A percentile compares a stretch with the other conserved stretches of the same genome.
Conservation (phyloP, 2,888 invertebrate species). For the Hedya salicella region DNA sequence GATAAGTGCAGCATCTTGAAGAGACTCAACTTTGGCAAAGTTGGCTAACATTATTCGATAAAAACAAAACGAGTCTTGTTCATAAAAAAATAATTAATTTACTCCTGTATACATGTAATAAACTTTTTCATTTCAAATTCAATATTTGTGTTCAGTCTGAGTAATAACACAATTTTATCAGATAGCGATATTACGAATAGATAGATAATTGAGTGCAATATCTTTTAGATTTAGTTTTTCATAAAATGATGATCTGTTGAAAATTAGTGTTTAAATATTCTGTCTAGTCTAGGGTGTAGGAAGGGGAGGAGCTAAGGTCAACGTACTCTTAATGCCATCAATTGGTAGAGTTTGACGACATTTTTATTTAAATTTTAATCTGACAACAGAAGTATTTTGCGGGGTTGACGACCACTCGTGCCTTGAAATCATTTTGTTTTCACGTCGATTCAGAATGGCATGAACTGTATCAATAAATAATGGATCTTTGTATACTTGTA, state of each 20-base stretch:
- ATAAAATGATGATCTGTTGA: background rate
- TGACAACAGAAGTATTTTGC: background rate
- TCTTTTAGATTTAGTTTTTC: background rate
- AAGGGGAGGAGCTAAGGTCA: background rate
- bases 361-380: conserved; percentile 15
- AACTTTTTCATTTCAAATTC: background rate
- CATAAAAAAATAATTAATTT: background rate
- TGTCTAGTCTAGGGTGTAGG: conserved; percentile 1
- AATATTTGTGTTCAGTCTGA: too few species aligned
- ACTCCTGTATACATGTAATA: background rate
- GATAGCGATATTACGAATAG: background rate
- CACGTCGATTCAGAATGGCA: too few species aligned
- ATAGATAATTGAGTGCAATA: background rate
- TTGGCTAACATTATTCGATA: background rate
- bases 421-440: too few species aligned
- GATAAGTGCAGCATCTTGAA: too few species aligned
- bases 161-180: background rate
- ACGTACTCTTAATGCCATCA: conserved; percentile 3
- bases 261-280: background rate
- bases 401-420: background rate
- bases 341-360: background rate
- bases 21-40: too few species aligned
- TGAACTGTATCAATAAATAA: too few species aligned
- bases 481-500: too few species aligned
- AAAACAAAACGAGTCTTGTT: background rate